Evolutionary conservation across 2,888 invertebrate species (phyloP).

Genomic region (Euclidia mi): DNA sequence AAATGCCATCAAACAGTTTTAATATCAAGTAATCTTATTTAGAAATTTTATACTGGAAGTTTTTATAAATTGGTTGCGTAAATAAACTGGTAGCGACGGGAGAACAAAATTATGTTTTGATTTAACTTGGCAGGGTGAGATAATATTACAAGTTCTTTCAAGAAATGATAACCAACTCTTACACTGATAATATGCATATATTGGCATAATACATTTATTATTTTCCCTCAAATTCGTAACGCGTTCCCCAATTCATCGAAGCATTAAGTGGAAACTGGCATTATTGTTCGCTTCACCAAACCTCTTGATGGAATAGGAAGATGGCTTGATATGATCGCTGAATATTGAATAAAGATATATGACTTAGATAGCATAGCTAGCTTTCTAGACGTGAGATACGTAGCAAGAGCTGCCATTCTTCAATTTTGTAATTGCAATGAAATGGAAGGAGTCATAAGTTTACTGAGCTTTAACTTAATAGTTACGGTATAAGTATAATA

Average conservation of each 20-base stretch:
- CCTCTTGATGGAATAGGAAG: constrained; percentile 65
- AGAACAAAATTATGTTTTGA: constrained; percentile 11
- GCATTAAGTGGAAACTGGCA: constrained; percentile 79
- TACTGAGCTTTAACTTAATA: too few species aligned
- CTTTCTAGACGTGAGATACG: constrained; percentile 3
- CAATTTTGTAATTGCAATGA: too few species aligned
- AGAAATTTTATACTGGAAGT: constrained; percentile 11
- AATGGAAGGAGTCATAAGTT: too few species aligned
- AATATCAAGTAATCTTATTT: constrained; percentile 28
- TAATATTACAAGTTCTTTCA: constrained; percentile 14
- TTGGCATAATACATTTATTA: constrained; percentile 68
- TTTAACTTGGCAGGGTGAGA: constrained; percentile 15
- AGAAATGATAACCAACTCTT: constrained; percentile 35
- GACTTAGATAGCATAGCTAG: constrained; percentile 16
- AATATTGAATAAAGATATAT: constrained; percentile 72
- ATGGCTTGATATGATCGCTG: constrained; percentile 70
- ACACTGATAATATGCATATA: constrained; percentile 50
- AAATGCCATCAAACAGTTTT: constrained; percentile 16
- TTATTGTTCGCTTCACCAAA: constrained; percentile 76
- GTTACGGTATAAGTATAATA: too few species aligned
- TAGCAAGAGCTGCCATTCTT: neutral
- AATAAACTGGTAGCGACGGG: constrained; percentile 5
- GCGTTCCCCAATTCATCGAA: constrained; percentile 70
- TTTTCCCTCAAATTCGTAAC: constrained; percentile 67
- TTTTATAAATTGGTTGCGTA: constrained; percentile 17